A percentile compares a stretch with the other conserved stretches of the same genome.
These are phyloP conservation scores for Syngnathus scovelli DNA, from an alignment of 2,113 vertebrate species.

Conservation along the genomic window DNA sequence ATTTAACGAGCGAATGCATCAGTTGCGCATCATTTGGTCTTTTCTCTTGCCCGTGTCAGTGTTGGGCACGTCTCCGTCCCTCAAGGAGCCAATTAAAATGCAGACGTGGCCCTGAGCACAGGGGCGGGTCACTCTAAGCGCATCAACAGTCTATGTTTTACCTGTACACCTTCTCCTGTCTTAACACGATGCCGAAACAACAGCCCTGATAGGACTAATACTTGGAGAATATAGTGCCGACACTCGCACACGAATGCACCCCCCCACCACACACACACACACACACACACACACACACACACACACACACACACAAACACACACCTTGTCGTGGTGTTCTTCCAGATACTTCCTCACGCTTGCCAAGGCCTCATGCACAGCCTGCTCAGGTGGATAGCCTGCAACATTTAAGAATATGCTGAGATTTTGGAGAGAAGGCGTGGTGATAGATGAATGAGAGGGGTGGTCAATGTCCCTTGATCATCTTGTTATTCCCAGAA, in stretches of 20 bases:
- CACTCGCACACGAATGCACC: conserved; percentile 27
- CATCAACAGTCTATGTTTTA: conserved; percentile 40
- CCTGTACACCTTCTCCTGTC: conserved; percentile 31
- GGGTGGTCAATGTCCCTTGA: too few species aligned
- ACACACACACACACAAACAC: conserved; percentile 26
- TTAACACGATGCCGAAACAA: conserved; percentile 66
- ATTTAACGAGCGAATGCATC: conserved; percentile 48
- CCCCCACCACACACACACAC: conserved; percentile 28
- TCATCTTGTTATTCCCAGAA: too few species aligned
- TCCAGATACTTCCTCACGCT: conserved; percentile 74
- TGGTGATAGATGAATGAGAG: conserved; percentile 32
- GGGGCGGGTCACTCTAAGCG: conserved; percentile 40
- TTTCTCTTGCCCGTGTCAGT: conserved; percentile 44
- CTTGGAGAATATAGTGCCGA: conserved; percentile 55
- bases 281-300: conserved; percentile 39
- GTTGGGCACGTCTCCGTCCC: conserved; percentile 50
- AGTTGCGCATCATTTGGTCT: conserved; percentile 57
- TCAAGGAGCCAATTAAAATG: conserved; percentile 73
- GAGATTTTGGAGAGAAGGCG: conserved; percentile 32
- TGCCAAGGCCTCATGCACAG: conserved; percentile 68
- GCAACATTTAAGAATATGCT: conserved; percentile 35
- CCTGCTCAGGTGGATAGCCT: conserved; percentile 73
- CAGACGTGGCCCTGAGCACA: conserved; percentile 56
- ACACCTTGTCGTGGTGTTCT: conserved; percentile 63
- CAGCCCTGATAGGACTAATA: conserved; percentile 67